Percentiles rank a stretch among this genome's conserved stretches.
phyloP scores from a whole-genome alignment of 2,113 vertebrate species.

The Tretioscincus oriximinensis region DNA sequence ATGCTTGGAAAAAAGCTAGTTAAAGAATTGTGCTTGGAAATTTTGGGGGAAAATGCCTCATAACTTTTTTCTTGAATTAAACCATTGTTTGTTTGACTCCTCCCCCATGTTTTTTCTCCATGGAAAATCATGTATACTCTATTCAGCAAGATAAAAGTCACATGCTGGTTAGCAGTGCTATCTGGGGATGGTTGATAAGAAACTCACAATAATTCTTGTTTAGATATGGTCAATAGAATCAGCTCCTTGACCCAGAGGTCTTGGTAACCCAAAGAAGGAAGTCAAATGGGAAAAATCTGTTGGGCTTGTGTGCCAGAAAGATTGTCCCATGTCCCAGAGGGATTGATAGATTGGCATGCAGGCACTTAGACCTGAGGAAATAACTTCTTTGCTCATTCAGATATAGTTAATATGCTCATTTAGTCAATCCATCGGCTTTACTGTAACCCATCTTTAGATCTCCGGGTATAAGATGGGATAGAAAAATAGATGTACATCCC shows the following conservation, averaged over 20 bases:
- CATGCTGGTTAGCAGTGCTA: not conserved
- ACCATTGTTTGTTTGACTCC: not conserved
- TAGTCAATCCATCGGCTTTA: too few relatives aligned
- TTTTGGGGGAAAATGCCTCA: not conserved
- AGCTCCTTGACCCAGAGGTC: not conserved
- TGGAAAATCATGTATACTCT: not conserved
- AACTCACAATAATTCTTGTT: not conserved
- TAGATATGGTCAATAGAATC: conserved; percentile 7
- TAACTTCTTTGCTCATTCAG: too few relatives aligned
- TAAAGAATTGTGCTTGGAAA: conserved; percentile 41
- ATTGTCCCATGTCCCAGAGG: too few relatives aligned
- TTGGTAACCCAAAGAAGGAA: not conserved
- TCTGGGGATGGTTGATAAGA: conserved; percentile 11
- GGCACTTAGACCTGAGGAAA: not conserved
- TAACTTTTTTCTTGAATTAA: conserved; percentile 34
- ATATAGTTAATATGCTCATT: too few relatives aligned
- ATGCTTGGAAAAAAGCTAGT: conserved; percentile 28
- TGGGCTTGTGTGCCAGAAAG: not conserved
- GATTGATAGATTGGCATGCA: not conserved
- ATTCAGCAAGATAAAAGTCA: not conserved
- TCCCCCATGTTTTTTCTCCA: not conserved
- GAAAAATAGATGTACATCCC: too few relatives aligned
- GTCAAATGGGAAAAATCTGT: not conserved
- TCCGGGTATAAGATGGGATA: too few relatives aligned
- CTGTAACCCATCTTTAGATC: too few relatives aligned